Base-by-base conservation (phyloP, 2,113 vertebrate species). In the Cavia aperea region DNA sequence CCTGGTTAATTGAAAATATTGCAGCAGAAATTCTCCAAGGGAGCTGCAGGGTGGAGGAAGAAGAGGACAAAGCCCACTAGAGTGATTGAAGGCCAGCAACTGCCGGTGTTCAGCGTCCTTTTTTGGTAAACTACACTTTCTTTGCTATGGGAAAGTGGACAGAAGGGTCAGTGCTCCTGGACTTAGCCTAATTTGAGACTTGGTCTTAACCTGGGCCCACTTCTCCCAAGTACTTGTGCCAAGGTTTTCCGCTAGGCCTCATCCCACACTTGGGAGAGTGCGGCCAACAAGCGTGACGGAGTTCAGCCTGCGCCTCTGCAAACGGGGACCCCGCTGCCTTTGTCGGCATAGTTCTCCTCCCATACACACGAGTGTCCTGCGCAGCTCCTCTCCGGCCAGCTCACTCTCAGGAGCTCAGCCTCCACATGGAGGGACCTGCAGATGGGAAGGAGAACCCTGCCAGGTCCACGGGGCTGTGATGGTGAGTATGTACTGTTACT, bases 11-110 rank as follows among this genome's bases (percentile, higher is more conserved):
- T 66, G 66, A n/a, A 93, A 94, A 94, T 19, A 39, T 43, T 87
- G 62, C 77, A 84, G 5, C 92, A 95, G 96, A 96, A 96, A 94
- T 58, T 96, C 93, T 96, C 86, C 83, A 29, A 94, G 95, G 91
- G 73, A 95, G 88, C 26, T 7, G 19, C 87, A 86, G 60, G 72
- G 91, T 56, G 84, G 51, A 90, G 39, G 73, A 90, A 84, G 78
- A 85, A 39, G n/a, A 94, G 51, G 65, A 88, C 86, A 86, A 58
- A 63, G 73, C 29, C 7, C 81, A 54, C 56, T 92, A 54, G 63
- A 91, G n/a, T 46, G 72, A 33, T 33, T 75, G 29, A 87, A 92
- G 88, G 88, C 77, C 86, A 86, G 23, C 0, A 2, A 21, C 15
- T 18, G 21, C 63, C 31, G 66, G 16, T 85, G 62, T 93, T 83